Evolutionary conservation across 2,113 vertebrate genomes (phyloP), one percentile per base, ranked within the genome.

Genomic region (Microcebus griseorufus): DNA sequence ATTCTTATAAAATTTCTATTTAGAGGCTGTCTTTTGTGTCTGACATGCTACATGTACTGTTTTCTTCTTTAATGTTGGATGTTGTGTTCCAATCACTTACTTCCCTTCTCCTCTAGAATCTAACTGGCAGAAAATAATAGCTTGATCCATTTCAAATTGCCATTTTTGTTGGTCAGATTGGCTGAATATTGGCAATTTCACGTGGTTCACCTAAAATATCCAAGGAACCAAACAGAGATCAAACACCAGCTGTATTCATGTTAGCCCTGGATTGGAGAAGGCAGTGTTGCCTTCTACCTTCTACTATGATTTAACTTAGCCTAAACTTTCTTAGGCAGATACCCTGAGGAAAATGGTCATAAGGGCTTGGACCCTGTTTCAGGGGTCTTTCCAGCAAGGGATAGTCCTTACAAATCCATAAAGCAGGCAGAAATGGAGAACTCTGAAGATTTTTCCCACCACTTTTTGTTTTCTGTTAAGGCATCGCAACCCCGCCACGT

Each of bases 1-100:
- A 92, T n/a, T 97, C 81, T 62, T 3, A 75, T 84, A 79, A 93
- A 75, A 85, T 39, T 7, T 67, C 69, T 73, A 70, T 65, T 73
- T 67, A 72, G 34, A 48, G 12, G 37, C 48, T 93, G 27, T 53
- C 13, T 58, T 94, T 93, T 94, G 45, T 78, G 55, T 93, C 58
- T 96, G 93, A 86, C 60, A 79, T 65, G 37, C 32, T 58, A 16
- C 51, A 58, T 7, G 9, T 70, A 45, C 29, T 88, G 9, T 34
- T 94, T 88, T 91, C 25, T 45, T 94, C 39, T 79, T 48, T 83
- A 79, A 25, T 39, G 5, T 20, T 87, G n/a, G 18, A 51, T 64
- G 51, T 9, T 92, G 27, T 76, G 42, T 72, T 64, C 69, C 5
- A 20, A 23, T 17, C 45, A 79, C 17, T 94, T 45, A 76, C 20